Evolutionary conservation across 1,140 invertebrate genomes (phyloP).

Genomic region (Trachymyrmex septentrionalis): DNA sequence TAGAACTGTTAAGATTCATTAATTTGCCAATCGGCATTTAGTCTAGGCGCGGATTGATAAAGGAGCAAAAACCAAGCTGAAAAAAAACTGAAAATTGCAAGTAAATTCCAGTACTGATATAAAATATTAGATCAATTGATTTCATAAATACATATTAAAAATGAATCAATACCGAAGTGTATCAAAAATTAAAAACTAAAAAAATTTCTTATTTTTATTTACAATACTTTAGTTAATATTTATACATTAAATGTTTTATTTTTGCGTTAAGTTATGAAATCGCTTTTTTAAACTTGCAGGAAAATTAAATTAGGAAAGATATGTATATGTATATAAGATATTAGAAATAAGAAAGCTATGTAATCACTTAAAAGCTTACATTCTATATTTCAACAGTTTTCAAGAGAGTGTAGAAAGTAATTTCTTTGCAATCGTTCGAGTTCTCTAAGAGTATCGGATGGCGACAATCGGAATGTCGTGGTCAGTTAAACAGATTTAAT

Average conservation of each 20-base stretch:
- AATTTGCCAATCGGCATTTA: too few species aligned
- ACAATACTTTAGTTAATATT: neutral
- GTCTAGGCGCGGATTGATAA: too few species aligned
- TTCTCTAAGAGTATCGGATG: slow-evolving; percentile 39
- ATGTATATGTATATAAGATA: neutral
- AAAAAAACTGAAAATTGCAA: neutral
- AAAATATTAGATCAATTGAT: neutral
- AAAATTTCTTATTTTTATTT: neutral
- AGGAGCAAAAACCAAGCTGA: too few species aligned
- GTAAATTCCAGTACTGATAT: too few species aligned
- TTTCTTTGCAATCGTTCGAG: slow-evolving; percentile 9
- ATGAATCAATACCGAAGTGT: neutral
- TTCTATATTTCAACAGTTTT: slow-evolving; percentile 36
- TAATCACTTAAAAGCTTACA: slow-evolving; percentile 47
- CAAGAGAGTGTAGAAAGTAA: neutral
- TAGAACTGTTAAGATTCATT: too few species aligned
- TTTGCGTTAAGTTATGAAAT: neutral
- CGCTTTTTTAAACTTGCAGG: neutral
- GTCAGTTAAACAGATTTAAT: slow-evolving; percentile 69
- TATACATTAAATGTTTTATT: neutral
- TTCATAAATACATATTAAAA: neutral
- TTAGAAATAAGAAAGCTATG: neutral
- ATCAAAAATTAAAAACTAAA: neutral
- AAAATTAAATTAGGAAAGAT: neutral
- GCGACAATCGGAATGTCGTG: slow-evolving; percentile 26